Evolutionary conservation across 2,797 vertebrate species (phyloP), one percentile per base, ranked within the genome.

Genomic region (Pempheris klunzingeri): DNA sequence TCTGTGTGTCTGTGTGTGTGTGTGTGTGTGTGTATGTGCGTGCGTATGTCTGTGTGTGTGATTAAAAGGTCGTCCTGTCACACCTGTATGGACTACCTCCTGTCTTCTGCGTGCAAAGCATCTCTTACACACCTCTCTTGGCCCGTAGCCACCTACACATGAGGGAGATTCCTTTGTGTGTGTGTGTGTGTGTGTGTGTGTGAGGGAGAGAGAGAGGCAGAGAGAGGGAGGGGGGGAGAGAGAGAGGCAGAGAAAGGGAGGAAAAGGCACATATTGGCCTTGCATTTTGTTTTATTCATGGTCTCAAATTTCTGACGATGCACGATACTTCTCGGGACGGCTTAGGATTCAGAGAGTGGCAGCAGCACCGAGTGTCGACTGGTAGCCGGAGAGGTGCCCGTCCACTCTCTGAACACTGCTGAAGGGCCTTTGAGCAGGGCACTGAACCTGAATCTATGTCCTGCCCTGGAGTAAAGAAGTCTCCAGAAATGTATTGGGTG

Each of bases 31-130:
- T 69, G 59, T 50, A 55, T 68, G 32, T 68, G 72, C 38, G 38
- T 46, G 55, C 28, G 46, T 41, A 58, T 59, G 55, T 24, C 41
- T 50, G 77, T 70, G 50, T 50, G 57, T 63, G 30, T 20, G 46
- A 71, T 81, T 78, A 43, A 83, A 79, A 89, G 83, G 83, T 77
- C 78, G 76, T 78, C 58, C 81, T 74, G 65, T 82, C 78, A 83
- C 87, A 90, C 83, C 84, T 91, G 86, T 63, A 72, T 39, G 59
- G 44, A 64, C 46, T 36, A 72, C 52, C 58, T 74, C 68, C 61
- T 80, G 66, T 60, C 59, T 75, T 73, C 61, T 83, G 67, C 77
- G 15, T 69, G 68, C 77, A 84, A 75, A 41, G 5, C 61, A 62
- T 52, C 57, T 73, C 61, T 55, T 67, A 64, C 17, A 69, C 80